Conservation (phyloP, 2,113 vertebrate genomes). For the Struthidea cinerea region DNA sequence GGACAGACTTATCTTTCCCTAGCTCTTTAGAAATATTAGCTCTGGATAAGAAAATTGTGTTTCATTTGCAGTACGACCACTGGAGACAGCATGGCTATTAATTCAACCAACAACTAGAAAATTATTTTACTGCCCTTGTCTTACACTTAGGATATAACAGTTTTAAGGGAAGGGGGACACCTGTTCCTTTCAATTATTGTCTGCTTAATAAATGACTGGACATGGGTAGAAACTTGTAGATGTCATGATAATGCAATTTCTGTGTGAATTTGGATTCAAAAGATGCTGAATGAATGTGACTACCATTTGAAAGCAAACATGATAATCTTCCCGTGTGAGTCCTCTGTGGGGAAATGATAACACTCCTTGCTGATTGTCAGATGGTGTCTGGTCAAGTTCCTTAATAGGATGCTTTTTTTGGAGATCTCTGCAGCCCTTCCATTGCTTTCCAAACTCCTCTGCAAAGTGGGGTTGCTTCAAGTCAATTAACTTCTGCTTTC, state of each 20-base stretch:
- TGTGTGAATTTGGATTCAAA: neutral
- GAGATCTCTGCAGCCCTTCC: neutral
- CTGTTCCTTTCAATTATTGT: neutral
- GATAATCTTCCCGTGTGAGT: neutral
- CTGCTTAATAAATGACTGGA: neutral
- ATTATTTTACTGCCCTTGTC: neutral
- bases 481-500: neutral
- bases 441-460: neutral
- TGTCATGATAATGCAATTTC: neutral
- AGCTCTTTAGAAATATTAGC: neutral
- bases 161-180: neutral
- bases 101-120: neutral
- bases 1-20: neutral
- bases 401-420: neutral
- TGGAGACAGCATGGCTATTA: neutral
- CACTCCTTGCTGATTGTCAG: neutral
- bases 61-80: neutral
- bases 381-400: neutral
- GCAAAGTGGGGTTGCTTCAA: neutral
- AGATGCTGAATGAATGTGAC: neutral
- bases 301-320: neutral
- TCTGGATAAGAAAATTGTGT: neutral
- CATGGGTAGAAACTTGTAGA: neutral
- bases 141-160: neutral
- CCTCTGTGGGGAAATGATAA: neutral